Base-by-base conservation (phyloP, 2,888 invertebrate species). In the Lycocerus yunnanus region DNA sequence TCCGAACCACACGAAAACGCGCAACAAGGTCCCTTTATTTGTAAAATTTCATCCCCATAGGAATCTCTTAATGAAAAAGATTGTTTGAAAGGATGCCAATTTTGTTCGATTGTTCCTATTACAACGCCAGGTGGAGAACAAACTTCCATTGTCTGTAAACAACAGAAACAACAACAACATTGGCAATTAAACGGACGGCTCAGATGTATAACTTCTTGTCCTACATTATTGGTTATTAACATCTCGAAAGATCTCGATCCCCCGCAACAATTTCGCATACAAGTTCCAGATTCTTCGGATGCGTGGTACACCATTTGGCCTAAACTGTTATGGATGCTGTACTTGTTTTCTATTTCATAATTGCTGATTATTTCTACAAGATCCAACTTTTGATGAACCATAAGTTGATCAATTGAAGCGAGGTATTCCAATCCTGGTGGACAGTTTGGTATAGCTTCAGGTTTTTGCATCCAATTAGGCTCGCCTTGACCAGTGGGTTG, bases 271-370 rank as follows among this genome's bases (percentile, higher is more conserved):
- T 94, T 93, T 82, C 97, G 90, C 0, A 93, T 94, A 82, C 94
- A 94, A 83, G 95, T 94, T 84, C 94, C 94, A 70, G 93, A 95
- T 77, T 97, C 94, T 86, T 96, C 96, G 11, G 92, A 91, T 5
- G 95, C 94, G 81, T 91, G 92, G 84, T 93, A 96, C 3, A 96
- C 89, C 86, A 93, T 93, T 86, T 95, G 94, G 0, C 95, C 95
- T 74, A 92, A 85, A 76, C 90, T 91, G 85, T 96, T 95, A 88
- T 93, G 93, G 59, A 97, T 88, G 58, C 93, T 92, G 86, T 95
- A 97, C 86, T 95, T 96, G 84, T 97, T 97, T 85, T 95, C 93
- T 9, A 94, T 94, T 87, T 97, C 96, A 87, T 94, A 96, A 15
- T 95, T 95, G 78, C 92, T 92, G 78, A 95, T 91, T 8, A 93